Conservation (phyloP, 2,113 vertebrate species). For the Hydrolagus affinis region DNA sequence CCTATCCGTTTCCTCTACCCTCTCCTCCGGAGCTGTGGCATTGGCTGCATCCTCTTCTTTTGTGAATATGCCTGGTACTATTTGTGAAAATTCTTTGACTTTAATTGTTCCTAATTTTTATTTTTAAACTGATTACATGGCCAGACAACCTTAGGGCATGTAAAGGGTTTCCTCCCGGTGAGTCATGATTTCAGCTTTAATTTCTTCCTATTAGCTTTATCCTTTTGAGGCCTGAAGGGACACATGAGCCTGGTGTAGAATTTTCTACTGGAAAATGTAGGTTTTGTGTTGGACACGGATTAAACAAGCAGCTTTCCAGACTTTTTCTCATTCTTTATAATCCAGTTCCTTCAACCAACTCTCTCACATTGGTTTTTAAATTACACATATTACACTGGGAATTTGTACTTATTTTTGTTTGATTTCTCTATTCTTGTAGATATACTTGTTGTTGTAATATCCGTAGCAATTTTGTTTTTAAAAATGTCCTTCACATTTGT, state of each 20-base stretch:
- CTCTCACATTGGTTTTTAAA: background rate
- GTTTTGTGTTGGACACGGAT: background rate
- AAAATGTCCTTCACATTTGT: no score
- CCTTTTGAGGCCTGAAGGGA: background rate
- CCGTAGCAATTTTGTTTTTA: no score
- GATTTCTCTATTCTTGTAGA: no score
- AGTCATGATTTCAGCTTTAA: background rate
- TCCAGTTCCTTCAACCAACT: background rate
- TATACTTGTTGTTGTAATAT: no score
- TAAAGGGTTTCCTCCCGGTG: background rate
- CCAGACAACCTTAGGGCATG: no score
- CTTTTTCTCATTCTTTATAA: background rate
- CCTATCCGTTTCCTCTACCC: no score
- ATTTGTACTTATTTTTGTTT: no score
- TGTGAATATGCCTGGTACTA: background rate
- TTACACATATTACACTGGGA: background rate
- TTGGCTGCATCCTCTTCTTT: no score
- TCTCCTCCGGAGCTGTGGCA: no score
- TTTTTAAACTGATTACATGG: background rate
- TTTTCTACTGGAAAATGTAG: background rate
- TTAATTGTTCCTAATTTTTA: background rate
- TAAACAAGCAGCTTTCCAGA: background rate
- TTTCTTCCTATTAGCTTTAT: background rate
- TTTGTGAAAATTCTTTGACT: background rate
- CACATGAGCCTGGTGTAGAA: background rate